Evolutionary conservation across 1,140 invertebrate species (phyloP), one percentile per base, ranked within the genome.

Genomic region (Drosophila tani): DNA sequence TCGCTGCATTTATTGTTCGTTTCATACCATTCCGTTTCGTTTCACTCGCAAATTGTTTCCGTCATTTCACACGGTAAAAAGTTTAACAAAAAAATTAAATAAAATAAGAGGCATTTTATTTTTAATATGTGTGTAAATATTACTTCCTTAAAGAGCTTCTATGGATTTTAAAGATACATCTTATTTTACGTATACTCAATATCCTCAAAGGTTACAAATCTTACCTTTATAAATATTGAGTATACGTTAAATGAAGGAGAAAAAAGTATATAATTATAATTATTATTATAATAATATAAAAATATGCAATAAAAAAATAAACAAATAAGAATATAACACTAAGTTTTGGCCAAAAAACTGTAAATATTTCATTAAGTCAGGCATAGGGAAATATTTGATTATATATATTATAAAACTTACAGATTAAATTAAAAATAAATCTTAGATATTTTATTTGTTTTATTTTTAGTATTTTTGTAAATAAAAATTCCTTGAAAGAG

Each of bases 1-100:
- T 73, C 19, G 27, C 27, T 27, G 51, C 15, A 70, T 50, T 70
- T 73, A 50, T 58, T 38, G 51, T 15, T 21, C n/a, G 43, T 49
- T 68, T 24, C 24, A 29, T 63, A n/a, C 40, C 19, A 38, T 65
- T 29, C 38, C 49, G n/a, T 71, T 57, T 71, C 29, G 38, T 27
- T 50, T 57, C 19, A 27, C 27, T 15, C 15, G 12, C 6, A 50
- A 66, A 35, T 56, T 27, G n/a, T 40, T 40, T 24, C 11, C n/a
- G 40, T 9, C 7, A 43, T 51, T 49, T 11, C 19, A 7, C 8
- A 32, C 2, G n/a, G 5, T 7, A 32, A 8, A 15, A 49, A 6
- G 19, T 11, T 4, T 0, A 24, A 7, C 2, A 21, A 47, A 21
- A 5, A 21, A 6, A 1, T 3, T 29, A 29, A 46, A 46, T 21